phyloP scores from a whole-genome alignment of 2,113 vertebrate genomes.

The Lophochroa leadbeateri region DNA sequence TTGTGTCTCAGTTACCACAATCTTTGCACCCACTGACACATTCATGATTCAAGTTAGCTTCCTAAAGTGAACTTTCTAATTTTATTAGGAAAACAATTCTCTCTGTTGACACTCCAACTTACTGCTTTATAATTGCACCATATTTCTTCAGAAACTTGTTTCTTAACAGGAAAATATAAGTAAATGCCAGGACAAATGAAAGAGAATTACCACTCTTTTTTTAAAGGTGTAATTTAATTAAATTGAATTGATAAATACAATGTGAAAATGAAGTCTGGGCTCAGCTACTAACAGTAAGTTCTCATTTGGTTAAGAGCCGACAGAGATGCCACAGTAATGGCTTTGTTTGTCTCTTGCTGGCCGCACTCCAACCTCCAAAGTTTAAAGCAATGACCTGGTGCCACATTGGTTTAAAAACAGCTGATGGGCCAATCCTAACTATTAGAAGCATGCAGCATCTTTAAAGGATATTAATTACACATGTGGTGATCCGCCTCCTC shows the following conservation, averaged over 20 bases:
- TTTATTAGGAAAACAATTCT: constrained; percentile 14
- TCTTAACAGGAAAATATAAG: not conserved
- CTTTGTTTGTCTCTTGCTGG: not conserved
- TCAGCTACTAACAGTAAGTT: not conserved
- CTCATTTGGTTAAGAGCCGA: not conserved
- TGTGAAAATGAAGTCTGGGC: not conserved
- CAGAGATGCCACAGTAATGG: not conserved
- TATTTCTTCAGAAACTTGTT: not conserved
- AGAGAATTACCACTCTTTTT: not conserved
- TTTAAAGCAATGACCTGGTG: not conserved
- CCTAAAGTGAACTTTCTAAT: not conserved
- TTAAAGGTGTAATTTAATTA: not conserved
- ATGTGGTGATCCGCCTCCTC: not conserved
- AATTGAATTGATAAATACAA: not conserved
- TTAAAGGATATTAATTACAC: not conserved
- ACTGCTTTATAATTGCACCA: not conserved
- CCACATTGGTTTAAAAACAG: not conserved
- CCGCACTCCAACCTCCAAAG: not conserved
- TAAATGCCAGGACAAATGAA: not conserved
- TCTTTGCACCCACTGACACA: not conserved
- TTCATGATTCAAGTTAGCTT: not conserved
- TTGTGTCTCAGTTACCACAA: not conserved
- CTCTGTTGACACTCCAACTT: not conserved
- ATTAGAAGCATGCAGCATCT: not conserved
- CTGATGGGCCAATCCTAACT: not conserved